Evolutionary conservation across 2,113 vertebrate species (phyloP), one percentile per base, ranked within the genome.

Genomic region (Syngnathus typhle): DNA sequence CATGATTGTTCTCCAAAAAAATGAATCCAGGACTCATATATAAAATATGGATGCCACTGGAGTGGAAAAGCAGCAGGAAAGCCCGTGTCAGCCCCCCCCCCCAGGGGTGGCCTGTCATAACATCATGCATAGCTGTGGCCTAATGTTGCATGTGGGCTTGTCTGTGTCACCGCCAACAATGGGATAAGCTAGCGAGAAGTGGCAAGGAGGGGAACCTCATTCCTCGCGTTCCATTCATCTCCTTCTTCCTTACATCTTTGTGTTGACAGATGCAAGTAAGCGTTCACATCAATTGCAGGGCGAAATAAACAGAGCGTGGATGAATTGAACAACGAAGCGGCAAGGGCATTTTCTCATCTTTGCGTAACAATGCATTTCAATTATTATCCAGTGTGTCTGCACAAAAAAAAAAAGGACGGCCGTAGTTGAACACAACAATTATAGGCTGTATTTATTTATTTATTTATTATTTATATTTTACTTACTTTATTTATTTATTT

Each of bases 241-340:
- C 55, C 59, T 59, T 39, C 27, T 18, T 49, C 46, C 55, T 4
- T n/a, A 46, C 23, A 61, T 41, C 60, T 61, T 32, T 0, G 0
- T 19, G 47, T n/a, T 61, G 47, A 58, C 27, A 1, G 19, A 44
- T 58, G 43, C 37, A 62, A 32, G 51, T 46, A 21, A 43, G 55
- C 56, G 19, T 46, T 32, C 71, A 79, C 41, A 73, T 63, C 19
- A 67, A 61, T n/a, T 52, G 63, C 0, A 46, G 60, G 78, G 39
- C 7, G 6, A 60, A 52, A 71, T 73, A 84, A 83, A 80, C 71
- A 64, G 78, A 70, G 79, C 72, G 7, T 52, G 81, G 56, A 70
- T 77, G 73, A 71, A 82, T 79, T 69, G 65, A 61, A 72, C 41
- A 74, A 69, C 21, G 0, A 71, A 68, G 52, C 69, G 55, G 69